Conservation (phyloP, 2,888 invertebrate genomes). For the Griposia aprilina region DNA sequence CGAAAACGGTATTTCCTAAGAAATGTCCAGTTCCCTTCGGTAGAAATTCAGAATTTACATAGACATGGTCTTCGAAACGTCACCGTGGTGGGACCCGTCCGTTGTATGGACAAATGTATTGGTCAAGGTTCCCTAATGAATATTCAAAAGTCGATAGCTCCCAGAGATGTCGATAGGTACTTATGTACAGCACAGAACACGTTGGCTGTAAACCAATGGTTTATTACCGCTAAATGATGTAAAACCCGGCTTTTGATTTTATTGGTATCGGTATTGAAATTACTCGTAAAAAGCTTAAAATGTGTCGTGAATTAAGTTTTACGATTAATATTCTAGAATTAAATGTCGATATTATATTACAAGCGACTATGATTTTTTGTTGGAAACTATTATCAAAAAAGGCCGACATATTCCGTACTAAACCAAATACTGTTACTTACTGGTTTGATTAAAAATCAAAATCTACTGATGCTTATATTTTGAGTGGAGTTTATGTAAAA, state of each 20-base stretch:
- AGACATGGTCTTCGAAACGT: constrained; percentile 69
- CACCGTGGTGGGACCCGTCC: constrained; percentile 64
- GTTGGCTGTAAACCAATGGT: constrained; percentile 57
- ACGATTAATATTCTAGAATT: constrained; percentile 38
- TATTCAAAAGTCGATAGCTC: constrained; percentile 74
- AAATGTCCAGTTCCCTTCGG: constrained; percentile 67
- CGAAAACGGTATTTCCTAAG: constrained; percentile 69
- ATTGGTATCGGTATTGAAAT: constrained; percentile 45
- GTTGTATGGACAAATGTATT: constrained; percentile 75
- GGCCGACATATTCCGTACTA: not conserved
- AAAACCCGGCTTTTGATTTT: constrained; percentile 50
- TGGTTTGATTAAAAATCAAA: not conserved
- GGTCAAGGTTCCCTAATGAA: constrained; percentile 82
- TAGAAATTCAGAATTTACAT: constrained; percentile 79
- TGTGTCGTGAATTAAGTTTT: constrained; percentile 38
- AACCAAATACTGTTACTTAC: not conserved
- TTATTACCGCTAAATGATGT: constrained; percentile 59
- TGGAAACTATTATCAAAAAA: not conserved
- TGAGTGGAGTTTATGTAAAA: not conserved
- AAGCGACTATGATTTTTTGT: not conserved
- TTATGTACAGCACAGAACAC: constrained; percentile 63
- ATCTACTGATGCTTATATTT: not conserved
- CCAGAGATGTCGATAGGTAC: constrained; percentile 67
- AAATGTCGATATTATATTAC: constrained; percentile 23
- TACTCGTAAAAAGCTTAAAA: constrained; percentile 47